phyloP scores from a whole-genome alignment of 2,113 vertebrate genomes.

The Machaerirhynchus nigripectus region DNA sequence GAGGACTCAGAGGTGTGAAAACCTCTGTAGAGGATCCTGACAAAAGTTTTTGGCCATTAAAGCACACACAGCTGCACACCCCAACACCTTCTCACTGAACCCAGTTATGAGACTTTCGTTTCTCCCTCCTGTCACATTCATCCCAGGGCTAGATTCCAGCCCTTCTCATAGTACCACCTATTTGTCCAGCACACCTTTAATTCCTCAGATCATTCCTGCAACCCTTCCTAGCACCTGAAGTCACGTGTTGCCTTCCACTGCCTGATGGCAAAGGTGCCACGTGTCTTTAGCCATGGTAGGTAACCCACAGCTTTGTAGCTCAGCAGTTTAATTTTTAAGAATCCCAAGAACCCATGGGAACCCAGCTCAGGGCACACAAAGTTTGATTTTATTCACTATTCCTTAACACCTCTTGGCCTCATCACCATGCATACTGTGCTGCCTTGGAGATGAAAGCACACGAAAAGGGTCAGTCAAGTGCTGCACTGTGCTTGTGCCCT shows the following conservation, averaged over 20 bases:
- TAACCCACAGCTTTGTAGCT: background rate
- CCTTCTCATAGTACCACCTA: background rate
- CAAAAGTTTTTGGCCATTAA: background rate
- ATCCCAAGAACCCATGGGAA: rapidly evolving
- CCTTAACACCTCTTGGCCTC: background rate
- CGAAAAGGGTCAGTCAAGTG: background rate
- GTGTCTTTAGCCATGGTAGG: background rate
- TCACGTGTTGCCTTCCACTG: background rate
- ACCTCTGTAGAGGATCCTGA: background rate
- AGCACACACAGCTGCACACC: background rate
- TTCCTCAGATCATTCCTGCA: background rate
- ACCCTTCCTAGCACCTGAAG: background rate
- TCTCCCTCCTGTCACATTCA: background rate
- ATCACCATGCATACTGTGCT: rapidly evolving
- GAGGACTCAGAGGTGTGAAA: background rate
- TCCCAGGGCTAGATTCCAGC: background rate
- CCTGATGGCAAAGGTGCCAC: background rate
- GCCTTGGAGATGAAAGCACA: background rate
- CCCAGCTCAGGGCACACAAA: background rate
- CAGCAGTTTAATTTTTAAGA: background rate
- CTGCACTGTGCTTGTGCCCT: background rate
- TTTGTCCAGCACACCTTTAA: background rate
- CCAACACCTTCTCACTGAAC: background rate
- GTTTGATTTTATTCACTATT: background rate
- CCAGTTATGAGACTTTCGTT: rapidly evolving